phyloP scores from a whole-genome alignment of 53 echinoderm and acorn worm species.

The Temnopleurus reevesii region DNA sequence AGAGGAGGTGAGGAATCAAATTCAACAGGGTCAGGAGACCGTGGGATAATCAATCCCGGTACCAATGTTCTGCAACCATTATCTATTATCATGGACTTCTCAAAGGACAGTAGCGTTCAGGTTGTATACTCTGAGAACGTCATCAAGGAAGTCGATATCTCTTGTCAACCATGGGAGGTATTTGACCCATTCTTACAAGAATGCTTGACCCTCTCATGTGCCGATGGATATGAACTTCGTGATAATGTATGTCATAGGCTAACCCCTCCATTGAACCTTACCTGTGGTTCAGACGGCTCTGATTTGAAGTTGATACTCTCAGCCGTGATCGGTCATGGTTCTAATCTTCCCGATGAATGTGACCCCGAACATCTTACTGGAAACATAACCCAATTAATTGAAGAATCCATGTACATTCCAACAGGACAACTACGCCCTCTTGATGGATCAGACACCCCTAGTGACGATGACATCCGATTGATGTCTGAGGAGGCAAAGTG shows the following conservation, averaged over 20 bases:
- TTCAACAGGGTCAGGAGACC: not conserved
- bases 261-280: slow-evolving; percentile 31
- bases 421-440: not conserved
- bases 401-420: not conserved
- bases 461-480: not conserved
- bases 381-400: slow-evolving; percentile 4
- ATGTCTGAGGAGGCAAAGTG: not conserved
- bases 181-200: slow-evolving; percentile 36
- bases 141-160: slow-evolving; percentile 31
- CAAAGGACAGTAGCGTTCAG: not conserved
- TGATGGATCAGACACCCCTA: not conserved
- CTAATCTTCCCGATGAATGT: not conserved
- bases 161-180: slow-evolving; percentile 29
- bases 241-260: slow-evolving; percentile 34
- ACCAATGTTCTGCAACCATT: slow-evolving; percentile 26
- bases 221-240: slow-evolving; percentile 22
- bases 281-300: slow-evolving; percentile 32
- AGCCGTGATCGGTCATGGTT: not conserved
- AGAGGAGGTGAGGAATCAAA: not conserved
- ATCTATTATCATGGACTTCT: slow-evolving; percentile 49
- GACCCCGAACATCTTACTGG: not conserved
- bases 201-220: slow-evolving; percentile 35
- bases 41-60: not conserved
- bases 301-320: slow-evolving; percentile 25
- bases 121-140: not conserved